phyloP scores from a whole-genome alignment of 2,113 vertebrate species.

The Zapornia atra region DNA sequence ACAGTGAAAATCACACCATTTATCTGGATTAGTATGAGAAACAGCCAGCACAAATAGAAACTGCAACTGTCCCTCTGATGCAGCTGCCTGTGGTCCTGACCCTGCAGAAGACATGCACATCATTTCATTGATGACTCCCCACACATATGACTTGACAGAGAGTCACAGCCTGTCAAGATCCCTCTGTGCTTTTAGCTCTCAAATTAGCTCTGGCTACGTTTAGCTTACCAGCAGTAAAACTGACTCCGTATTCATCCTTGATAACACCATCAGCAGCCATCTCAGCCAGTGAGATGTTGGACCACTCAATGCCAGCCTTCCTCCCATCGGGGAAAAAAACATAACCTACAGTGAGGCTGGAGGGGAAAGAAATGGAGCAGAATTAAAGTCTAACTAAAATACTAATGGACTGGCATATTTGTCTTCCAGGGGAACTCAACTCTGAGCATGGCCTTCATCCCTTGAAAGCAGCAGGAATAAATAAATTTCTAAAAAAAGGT shows the following conservation, averaged over 20 bases:
- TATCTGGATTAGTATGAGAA: neutral
- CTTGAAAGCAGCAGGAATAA: neutral
- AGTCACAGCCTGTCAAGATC: no score
- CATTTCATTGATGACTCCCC: neutral
- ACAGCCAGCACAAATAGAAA: neutral
- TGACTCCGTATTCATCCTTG: constrained; percentile 25
- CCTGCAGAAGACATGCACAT: neutral
- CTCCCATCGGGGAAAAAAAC: constrained; percentile 57
- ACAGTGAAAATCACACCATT: neutral
- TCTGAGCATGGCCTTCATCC: neutral
- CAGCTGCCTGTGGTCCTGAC: neutral
- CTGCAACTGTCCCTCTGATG: neutral
- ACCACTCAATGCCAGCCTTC: constrained; percentile 64
- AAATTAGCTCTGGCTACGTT: neutral
- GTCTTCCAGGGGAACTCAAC: neutral
- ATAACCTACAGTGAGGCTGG: constrained; percentile 61
- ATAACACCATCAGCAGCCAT: constrained; percentile 57
- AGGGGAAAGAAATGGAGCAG: neutral
- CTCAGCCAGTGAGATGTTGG: constrained; percentile 34
- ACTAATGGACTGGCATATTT: neutral
- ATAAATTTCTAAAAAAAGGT: neutral
- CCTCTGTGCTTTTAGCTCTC: no score
- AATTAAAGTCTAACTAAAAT: neutral
- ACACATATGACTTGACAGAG: neutral
- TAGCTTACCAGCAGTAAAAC: constrained; percentile 50